Base-by-base conservation (phyloP, 2,113 vertebrate species). In the Bucco capensis region DNA sequence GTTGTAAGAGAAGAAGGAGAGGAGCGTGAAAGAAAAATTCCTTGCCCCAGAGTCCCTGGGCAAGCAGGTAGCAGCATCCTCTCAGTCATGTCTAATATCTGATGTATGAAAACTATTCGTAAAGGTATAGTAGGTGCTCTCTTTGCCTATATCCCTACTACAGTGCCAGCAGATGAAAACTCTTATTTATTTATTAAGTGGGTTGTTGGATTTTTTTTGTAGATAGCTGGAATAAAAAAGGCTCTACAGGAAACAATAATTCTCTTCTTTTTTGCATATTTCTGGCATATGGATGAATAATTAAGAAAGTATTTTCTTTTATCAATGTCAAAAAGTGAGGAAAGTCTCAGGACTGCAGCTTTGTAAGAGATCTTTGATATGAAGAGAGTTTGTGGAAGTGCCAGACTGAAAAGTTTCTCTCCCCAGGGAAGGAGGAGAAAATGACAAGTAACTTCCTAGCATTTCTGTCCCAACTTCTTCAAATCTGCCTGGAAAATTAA, bases 261-360 rank as follows among this genome's bases (percentile, higher is more conserved):
- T 90, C 30, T 46, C 19, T 87, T 60, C 31, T 85, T 88, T 93
- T 84, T 47, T 94, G 73, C 46, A 67, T 89, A 76, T 74, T 91
- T 94, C 46, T 91, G 70, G 33, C 64, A 60, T 50, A 33, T 15
- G 4, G 51, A 88, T 95, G 86, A 95, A 96, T 95, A 97, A 91
- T 95, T 93, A 83, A 95, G 69, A 64, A 66, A 88, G 62, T 56
- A 9, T 46, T 96, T 95, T 82, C 82, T 91, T 95, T 85, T 88
- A 78, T 94, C 75, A 62, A 9, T 79, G 74, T 67, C 46, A 89
- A 88, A 62, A 86, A 58, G 40, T 83, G 77, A 46, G 13, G 46
- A 89, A 76, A 0, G 1, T 83, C 24, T 23, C 50, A 88, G 46
- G 58, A 79, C 53, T 69, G 6, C 10, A 69, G 31, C 18, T 78